phyloP scores from a whole-genome alignment of 2,113 vertebrate species.

The Lagopus leucura region DNA sequence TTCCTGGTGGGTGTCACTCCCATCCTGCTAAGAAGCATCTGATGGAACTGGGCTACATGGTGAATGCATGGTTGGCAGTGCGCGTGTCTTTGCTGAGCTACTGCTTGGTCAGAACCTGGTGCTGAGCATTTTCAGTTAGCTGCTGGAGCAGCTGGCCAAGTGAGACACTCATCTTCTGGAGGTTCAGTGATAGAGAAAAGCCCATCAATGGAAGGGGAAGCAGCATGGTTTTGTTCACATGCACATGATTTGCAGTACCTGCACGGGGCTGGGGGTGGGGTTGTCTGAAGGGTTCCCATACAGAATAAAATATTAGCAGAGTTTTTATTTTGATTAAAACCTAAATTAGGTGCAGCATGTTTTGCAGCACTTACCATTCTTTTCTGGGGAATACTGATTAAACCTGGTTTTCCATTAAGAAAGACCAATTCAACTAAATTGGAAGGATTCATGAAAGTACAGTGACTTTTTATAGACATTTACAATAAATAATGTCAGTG shows the following conservation, averaged over 20 bases:
- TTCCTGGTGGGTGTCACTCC: neutral
- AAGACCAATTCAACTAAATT: neutral
- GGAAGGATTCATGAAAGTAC: neutral
- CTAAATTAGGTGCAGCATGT: neutral
- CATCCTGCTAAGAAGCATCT: neutral
- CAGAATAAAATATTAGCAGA: neutral
- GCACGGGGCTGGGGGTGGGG: accelerated
- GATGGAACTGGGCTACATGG: neutral
- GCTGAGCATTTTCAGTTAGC: neutral
- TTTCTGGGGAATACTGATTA: constrained; percentile 1
- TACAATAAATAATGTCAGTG: neutral
- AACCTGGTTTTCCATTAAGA: neutral
- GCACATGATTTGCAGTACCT: neutral
- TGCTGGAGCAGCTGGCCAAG: neutral
- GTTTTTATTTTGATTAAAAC: neutral
- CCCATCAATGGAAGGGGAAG: neutral
- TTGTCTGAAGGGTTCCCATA: neutral
- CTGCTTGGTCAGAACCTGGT: neutral
- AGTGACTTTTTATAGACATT: neutral
- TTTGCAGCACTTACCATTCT: neutral
- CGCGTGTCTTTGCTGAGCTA: neutral
- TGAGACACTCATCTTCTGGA: neutral
- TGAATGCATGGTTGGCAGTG: neutral
- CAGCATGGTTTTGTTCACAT: neutral
- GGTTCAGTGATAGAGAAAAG: neutral